Base-by-base conservation (phyloP, 1,140 invertebrate species). In the Ips nitidus region DNA sequence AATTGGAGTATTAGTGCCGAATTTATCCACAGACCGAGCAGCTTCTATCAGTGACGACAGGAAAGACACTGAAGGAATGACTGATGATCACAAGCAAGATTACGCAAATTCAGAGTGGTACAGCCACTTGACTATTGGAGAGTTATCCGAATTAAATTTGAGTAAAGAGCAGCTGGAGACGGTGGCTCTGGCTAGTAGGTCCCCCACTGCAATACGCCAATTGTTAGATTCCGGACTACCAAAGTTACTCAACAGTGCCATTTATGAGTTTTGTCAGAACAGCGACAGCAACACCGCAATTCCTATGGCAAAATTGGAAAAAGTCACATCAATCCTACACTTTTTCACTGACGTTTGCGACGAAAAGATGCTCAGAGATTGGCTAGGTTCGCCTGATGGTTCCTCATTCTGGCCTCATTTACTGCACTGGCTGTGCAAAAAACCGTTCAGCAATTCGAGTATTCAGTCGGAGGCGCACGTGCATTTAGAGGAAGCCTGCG, bases 341-440 rank as follows among this genome's bases (percentile, higher is more conserved):
- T 95, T 94, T 82, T 89, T 94, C 71, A 87, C 90, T 1, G 88
- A 91, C 60, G 84, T 93, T 52, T 92, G 91, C 79, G 86, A 88
- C 5, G 92, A 94, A 75, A 87, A 90, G 4, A 83, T 86, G 67
- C 90, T 95, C 84, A 89, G 93, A 66, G 91, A 94, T 79, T 96
- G 93, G 94, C 83, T 95, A 37, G 94, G 93, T 2, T 86, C 84
- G 2, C 81, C 86, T 58, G 88, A 93, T 73, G 93, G 93, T 1
- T 88, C 88, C 37, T 83, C 86, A 4, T 96, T 95, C 81, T 95
- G 94, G 94, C 84, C 89, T 8, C 90, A 91, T 2, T 80, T 96
- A 45, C 82, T 95, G 1, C 86, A 86, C 36, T 83, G 93, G 73
- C 82, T 94, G 39, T 94, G 91, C 73, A 86, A 86, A 76, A 76